Conservation (phyloP, 1,140 invertebrate genomes). For the Hormaphis cornu region DNA sequence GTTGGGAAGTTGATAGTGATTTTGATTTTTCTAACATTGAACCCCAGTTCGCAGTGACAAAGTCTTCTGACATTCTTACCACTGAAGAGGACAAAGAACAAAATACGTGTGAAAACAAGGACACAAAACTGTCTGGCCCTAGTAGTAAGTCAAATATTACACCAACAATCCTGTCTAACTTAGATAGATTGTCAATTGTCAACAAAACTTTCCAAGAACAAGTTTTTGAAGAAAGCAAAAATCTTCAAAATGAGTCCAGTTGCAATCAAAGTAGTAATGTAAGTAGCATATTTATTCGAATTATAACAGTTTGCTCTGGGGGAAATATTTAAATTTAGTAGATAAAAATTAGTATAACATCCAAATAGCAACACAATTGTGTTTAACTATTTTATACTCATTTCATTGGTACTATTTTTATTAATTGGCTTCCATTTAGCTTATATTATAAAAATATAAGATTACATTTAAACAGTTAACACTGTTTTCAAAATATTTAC, state of each 20-base stretch:
- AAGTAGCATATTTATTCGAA: neutral
- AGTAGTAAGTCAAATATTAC: neutral
- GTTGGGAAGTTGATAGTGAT: conserved; percentile 17
- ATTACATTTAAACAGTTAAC: no score
- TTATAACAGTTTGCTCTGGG: neutral
- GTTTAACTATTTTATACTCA: no score
- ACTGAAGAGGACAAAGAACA: neutral
- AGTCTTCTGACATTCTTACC: neutral
- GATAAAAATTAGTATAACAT: no score
- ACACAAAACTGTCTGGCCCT: neutral
- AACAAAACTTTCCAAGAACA: neutral
- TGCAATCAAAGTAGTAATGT: neutral
- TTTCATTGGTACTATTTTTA: no score
- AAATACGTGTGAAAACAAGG: neutral
- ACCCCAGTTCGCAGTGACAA: neutral
- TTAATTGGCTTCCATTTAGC: no score
- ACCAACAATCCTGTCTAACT: neutral
- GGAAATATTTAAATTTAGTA: no score
- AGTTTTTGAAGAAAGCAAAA: neutral
- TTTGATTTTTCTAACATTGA: neutral
- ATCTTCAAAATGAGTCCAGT: neutral
- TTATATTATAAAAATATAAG: no score
- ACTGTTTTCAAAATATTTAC: no score
- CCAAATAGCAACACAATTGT: no score
- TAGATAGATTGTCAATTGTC: neutral